phyloP scores from a whole-genome alignment of 2,797 vertebrate genomes.

The Megaceryle alcyon region DNA sequence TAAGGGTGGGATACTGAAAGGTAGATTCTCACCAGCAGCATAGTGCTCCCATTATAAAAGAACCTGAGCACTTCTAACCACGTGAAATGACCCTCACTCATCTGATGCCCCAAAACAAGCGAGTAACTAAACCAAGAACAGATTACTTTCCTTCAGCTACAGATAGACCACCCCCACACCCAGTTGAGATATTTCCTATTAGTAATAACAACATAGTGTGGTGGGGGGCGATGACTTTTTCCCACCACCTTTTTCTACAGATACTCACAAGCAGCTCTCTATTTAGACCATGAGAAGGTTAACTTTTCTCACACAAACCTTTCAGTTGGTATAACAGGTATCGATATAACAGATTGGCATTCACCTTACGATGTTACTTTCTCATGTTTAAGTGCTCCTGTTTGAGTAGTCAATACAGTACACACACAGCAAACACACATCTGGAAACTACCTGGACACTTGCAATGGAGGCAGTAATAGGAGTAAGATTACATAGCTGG shows the following conservation, averaged over 20 bases:
- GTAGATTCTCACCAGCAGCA: not conserved
- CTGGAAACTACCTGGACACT: not conserved
- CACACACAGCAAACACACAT: fast-evolving
- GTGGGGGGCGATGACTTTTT: too few relatives aligned
- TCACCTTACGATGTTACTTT: not conserved
- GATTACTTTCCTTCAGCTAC: not conserved
- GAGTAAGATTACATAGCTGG: not conserved
- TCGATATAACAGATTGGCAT: not conserved
- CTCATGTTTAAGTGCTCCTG: not conserved
- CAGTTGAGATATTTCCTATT: not conserved
- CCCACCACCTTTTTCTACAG: not conserved
- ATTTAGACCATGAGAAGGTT: not conserved
- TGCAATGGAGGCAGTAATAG: not conserved
- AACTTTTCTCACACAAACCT: not conserved
- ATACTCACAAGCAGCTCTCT: not conserved
- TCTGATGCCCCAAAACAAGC: not conserved
- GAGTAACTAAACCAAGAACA: not conserved
- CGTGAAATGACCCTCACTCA: not conserved
- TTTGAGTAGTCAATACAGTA: not conserved
- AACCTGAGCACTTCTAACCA: not conserved
- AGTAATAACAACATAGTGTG: not conserved
- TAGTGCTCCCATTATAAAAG: not conserved
- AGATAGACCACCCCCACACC: not conserved
- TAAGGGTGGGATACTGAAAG: not conserved
- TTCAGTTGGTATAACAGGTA: not conserved